A percentile compares a stretch with the other conserved stretches of the same genome.
phyloP scores from a whole-genome alignment of 2,888 invertebrate genomes.

The Griposia aprilina region DNA sequence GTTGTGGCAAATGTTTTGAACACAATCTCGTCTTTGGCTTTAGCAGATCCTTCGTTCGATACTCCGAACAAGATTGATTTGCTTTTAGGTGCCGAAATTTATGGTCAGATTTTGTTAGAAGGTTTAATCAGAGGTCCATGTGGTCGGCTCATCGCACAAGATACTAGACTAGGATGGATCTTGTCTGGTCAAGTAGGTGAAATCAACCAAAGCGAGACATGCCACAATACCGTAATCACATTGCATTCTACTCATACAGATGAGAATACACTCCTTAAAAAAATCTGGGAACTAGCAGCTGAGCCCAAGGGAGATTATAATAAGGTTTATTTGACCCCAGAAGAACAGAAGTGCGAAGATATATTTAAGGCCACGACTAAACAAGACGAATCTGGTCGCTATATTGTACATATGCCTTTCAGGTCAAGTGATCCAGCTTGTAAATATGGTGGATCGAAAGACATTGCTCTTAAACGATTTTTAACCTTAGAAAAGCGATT shows the following conservation, averaged over 20 bases:
- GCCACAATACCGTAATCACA: not conserved
- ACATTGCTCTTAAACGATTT: slow-evolving; percentile 9
- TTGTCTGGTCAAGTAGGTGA: slow-evolving; percentile 29
- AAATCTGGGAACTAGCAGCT: not conserved
- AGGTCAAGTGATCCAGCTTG: slow-evolving; percentile 18
- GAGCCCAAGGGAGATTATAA: not conserved
- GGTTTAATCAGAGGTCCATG: not conserved
- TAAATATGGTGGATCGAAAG: slow-evolving; percentile 16
- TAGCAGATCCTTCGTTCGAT: slow-evolving; percentile 23
- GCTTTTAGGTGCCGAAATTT: slow-evolving; percentile 11
- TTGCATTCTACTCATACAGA: not conserved
- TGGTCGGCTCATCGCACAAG: slow-evolving; percentile 5
- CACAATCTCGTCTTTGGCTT: slow-evolving; percentile 27
- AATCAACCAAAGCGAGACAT: not conserved
- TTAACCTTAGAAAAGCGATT: slow-evolving; percentile 20
- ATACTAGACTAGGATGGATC: slow-evolving; percentile 10
- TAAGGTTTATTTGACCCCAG: slow-evolving; percentile 7
- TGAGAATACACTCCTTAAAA: not conserved
- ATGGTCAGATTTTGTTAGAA: not conserved
- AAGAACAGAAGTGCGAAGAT: slow-evolving; percentile 7
- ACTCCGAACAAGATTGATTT: slow-evolving; percentile 25
- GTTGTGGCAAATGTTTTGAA: slow-evolving; percentile 2
- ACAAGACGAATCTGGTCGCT: slow-evolving; percentile 9
- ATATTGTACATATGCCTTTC: slow-evolving; percentile 21
- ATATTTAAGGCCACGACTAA: slow-evolving; percentile 17